Conservation (phyloP, 2,888 invertebrate species). For the Plagiodera versicolora region DNA sequence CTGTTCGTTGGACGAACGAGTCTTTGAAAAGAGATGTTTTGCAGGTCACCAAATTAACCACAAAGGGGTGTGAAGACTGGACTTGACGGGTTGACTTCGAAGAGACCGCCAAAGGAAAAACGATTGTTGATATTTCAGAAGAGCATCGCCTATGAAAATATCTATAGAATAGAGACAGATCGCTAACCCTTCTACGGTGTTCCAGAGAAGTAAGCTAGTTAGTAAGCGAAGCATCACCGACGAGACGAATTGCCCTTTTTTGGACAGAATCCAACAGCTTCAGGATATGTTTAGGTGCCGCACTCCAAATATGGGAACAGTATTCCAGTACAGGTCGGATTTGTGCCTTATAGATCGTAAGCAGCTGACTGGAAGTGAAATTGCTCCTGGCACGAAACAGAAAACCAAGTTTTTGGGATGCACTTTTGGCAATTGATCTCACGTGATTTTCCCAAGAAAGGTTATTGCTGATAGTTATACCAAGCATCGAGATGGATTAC, state of each 20-base stretch:
- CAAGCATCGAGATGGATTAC: too few species aligned
- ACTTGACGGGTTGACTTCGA: not conserved
- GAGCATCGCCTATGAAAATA: not conserved
- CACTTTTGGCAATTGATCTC: too few species aligned
- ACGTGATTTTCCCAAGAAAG: too few species aligned
- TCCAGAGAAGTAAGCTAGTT: not conserved
- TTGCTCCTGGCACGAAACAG: too few species aligned
- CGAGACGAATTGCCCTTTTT: not conserved
- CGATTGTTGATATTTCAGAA: not conserved
- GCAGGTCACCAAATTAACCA: too few species aligned
- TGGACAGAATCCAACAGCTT: not conserved
- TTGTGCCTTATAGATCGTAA: too few species aligned
- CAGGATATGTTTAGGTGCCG: not conserved
- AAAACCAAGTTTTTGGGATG: too few species aligned
- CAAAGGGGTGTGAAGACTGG: not conserved
- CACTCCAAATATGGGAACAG: too few species aligned
- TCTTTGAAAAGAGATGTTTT: too few species aligned
- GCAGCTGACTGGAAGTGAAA: too few species aligned
- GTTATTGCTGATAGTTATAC: too few species aligned
- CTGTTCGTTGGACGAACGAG: too few species aligned
- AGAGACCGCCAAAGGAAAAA: not conserved
- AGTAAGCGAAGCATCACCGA: not conserved
- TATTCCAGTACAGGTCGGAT: not conserved
- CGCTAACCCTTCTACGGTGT: not conserved
- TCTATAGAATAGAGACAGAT: not conserved